These are phyloP conservation scores for Varecia variegata DNA, from an alignment of 2,797 vertebrate genomes.

Conservation along the genomic window DNA sequence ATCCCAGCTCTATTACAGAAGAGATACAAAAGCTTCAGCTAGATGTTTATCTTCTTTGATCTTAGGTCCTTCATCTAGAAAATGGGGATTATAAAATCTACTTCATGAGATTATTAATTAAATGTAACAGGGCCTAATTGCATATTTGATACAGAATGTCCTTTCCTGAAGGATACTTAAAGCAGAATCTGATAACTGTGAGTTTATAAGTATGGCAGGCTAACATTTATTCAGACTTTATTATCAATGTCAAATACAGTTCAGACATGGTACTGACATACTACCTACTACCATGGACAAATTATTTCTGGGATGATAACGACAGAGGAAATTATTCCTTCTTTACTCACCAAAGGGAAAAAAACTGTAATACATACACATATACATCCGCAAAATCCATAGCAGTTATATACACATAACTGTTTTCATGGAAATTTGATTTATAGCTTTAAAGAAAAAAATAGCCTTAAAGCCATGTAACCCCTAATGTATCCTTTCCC, in stretches of 20 bases:
- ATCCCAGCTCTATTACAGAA: neutral
- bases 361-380: neutral
- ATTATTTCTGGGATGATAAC: conserved; percentile 46
- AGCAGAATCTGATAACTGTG: neutral
- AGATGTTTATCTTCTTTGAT: neutral
- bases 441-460: conserved; percentile 76
- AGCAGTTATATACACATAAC: conserved; percentile 39
- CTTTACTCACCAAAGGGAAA: conserved; percentile 58
- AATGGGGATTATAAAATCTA: neutral
- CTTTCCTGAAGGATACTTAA: neutral
- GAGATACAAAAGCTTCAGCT: neutral
- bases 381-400: neutral
- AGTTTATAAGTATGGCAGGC: neutral
- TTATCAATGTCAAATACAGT: conserved; percentile 46
- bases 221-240: conserved; percentile 10
- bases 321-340: conserved; percentile 59
- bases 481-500: conserved; percentile 70
- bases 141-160: neutral
- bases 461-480: conserved; percentile 68
- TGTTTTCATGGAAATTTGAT: conserved; percentile 74
- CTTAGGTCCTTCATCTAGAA: neutral
- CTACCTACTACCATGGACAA: conserved; percentile 19
- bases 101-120: neutral
- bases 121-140: neutral
- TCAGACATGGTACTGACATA: conserved; percentile 23